Evolutionary conservation across 2,797 vertebrate species (phyloP).

Genomic region (Myotis planiceps): DNA sequence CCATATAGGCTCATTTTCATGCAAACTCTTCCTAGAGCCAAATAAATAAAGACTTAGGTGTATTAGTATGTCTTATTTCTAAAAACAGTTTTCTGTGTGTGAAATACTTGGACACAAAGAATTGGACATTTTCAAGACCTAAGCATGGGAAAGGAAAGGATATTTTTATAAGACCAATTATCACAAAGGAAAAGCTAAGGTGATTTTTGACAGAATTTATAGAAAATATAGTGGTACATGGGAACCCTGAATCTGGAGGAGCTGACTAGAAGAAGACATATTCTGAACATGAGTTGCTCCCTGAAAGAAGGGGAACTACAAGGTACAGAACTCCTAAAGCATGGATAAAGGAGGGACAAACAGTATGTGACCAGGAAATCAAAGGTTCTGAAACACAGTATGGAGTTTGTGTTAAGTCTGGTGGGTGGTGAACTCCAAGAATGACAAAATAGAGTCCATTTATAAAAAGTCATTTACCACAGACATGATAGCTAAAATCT

Average conservation of each 20-base stretch:
- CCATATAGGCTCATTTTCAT: conserved; percentile 71
- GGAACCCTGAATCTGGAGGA: not conserved
- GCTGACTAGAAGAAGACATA: not conserved
- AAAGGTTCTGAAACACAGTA: not conserved
- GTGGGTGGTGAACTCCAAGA: not conserved
- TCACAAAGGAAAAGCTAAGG: not conserved
- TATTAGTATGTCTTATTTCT: conserved; percentile 80
- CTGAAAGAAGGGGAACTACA: not conserved
- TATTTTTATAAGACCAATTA: not conserved
- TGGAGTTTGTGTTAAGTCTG: not conserved
- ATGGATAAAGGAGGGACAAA: not conserved
- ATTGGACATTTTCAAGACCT: not conserved
- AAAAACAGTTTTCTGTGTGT: conserved; percentile 73
- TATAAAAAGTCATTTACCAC: not conserved
- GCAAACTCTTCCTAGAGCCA: conserved; percentile 80
- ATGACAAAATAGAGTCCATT: not conserved
- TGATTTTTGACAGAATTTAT: not conserved
- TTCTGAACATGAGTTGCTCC: not conserved
- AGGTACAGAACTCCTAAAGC: not conserved
- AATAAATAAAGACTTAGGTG: conserved; percentile 76
- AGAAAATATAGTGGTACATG: not conserved
- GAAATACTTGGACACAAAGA: conserved; percentile 63
- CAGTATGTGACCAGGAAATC: not conserved
- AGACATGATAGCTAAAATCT: not conserved
- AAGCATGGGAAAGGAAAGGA: not conserved